Base-by-base conservation (phyloP, 2,888 invertebrate species). In the Emmelina monodactyla region DNA sequence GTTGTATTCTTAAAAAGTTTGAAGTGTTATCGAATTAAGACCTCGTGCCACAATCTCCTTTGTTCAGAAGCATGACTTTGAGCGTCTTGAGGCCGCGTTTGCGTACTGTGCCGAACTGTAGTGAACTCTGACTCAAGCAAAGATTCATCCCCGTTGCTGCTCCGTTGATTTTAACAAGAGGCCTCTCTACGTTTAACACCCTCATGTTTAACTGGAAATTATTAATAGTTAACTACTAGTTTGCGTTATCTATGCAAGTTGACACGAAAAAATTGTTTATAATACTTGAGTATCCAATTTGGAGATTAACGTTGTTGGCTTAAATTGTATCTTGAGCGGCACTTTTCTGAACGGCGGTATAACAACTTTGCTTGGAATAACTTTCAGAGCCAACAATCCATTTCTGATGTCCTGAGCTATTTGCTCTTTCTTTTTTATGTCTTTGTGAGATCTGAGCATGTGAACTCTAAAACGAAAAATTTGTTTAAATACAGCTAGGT, bases 11-110 rank as follows among this genome's bases (percentile, higher is more conserved):
- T n/a, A n/a, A n/a, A n/a, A n/a, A n/a, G n/a, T n/a, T n/a, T n/a
- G n/a, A n/a, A n/a, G n/a, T n/a, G n/a, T n/a, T n/a, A n/a, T n/a
- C n/a, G n/a, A n/a, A n/a, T n/a, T n/a, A n/a, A n/a, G n/a, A 76
- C 79, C 66, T 69, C n/a, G 79, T 54, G 15, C 68, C 68, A 45
- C 70, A 73, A 42, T 78, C 72, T 16, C 79, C 78, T 39, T 70
- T 66, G 43, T 79, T 79, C 16, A 58, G 44, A 15, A 79, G 53
- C 76, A 78, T 71, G 10, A 79, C 67, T 52, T 75, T 76, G 5
- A 78, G 49, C 47, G 66, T 62, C 47, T 71, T 79, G 47, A 67
- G 66, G 0, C 72, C 75, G 1, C 64, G 62, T 44, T 66, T 72
- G 22, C 78, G 64, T 28, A 79, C 75, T 36, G 71, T 60, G 3